Conservation (phyloP, 2,113 vertebrate genomes). For the Telmatochromis sp. region DNA sequence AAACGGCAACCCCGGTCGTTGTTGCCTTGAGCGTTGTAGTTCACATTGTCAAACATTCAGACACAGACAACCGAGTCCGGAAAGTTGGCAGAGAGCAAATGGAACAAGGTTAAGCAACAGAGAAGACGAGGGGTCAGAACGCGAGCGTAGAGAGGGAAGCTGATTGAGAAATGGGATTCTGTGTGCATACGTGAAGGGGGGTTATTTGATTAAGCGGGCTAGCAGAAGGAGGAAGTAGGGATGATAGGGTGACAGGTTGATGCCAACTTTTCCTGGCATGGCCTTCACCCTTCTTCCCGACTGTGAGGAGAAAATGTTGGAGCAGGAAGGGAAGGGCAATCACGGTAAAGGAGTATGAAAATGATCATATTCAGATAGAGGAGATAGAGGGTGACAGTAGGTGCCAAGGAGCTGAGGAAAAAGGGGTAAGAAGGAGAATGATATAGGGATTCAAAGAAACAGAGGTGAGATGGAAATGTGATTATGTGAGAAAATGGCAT, state of each 20-base stretch:
- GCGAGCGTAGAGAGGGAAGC: neutral
- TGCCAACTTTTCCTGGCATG: slow-evolving; percentile 61
- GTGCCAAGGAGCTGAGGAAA: slow-evolving; percentile 60
- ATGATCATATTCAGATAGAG: neutral
- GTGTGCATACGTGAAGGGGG: slow-evolving; percentile 37
- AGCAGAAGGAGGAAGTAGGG: slow-evolving; percentile 62
- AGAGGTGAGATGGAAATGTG: slow-evolving; percentile 21
- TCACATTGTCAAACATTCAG: slow-evolving; percentile 40
- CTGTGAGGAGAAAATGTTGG: slow-evolving; percentile 34
- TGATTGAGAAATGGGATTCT: slow-evolving; percentile 45
- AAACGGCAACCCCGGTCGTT: slow-evolving; percentile 83
- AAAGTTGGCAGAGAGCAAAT: neutral
- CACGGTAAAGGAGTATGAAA: neutral
- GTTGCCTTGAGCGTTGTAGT: slow-evolving; percentile 67
- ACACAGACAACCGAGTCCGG: neutral
- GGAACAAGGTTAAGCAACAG: neutral
- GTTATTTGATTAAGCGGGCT: slow-evolving; percentile 64
- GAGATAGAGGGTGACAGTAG: neutral
- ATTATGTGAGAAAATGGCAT: neutral
- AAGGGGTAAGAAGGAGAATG: neutral
- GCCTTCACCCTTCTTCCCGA: slow-evolving; percentile 38
- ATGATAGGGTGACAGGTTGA: slow-evolving; percentile 65
- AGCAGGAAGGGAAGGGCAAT: neutral
- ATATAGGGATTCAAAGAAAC: slow-evolving; percentile 47
- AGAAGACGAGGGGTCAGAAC: neutral